Evolutionary conservation across 2,888 invertebrate genomes (phyloP).

Genomic region (Cerceris ruficornis): DNA sequence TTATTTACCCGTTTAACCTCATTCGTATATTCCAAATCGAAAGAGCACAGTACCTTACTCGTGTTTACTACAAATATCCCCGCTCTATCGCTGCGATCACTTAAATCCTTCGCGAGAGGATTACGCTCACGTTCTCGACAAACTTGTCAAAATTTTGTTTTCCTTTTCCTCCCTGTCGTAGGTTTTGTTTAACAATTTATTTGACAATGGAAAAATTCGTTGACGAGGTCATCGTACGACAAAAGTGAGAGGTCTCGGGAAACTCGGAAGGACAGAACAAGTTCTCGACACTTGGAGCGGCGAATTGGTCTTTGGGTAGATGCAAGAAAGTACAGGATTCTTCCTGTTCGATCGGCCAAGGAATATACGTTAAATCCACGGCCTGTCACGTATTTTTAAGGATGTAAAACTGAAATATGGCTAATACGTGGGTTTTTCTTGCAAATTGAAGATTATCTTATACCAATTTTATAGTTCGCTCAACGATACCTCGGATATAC

Average conservation of each 20-base stretch:
- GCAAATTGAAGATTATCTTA: too few species aligned
- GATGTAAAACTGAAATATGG: too few species aligned
- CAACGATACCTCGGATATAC: too few species aligned
- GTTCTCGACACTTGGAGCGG: constrained; percentile 55
- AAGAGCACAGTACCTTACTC: neutral
- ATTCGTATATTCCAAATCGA: neutral
- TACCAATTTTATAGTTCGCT: too few species aligned
- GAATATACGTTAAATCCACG: neutral
- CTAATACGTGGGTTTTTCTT: too few species aligned
- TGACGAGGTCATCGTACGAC: constrained; percentile 76
- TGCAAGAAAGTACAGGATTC: constrained; percentile 6
- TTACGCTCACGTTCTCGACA: neutral
- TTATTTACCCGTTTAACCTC: neutral
- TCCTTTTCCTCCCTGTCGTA: neutral
- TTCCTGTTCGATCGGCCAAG: constrained; percentile 12
- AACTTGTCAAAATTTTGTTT: neutral
- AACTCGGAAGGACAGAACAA: constrained; percentile 67
- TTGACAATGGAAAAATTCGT: constrained; percentile 26
- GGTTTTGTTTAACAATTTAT: constrained; percentile 31
- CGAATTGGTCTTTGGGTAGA: constrained; percentile 22
- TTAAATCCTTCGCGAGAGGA: neutral
- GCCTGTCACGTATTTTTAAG: too few species aligned
- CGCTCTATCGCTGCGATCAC: neutral
- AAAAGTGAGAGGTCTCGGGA: constrained; percentile 77
- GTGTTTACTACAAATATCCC: neutral